Evolutionary conservation across 2,797 vertebrate genomes (phyloP).

Genomic region (Holocentrus rufus): DNA sequence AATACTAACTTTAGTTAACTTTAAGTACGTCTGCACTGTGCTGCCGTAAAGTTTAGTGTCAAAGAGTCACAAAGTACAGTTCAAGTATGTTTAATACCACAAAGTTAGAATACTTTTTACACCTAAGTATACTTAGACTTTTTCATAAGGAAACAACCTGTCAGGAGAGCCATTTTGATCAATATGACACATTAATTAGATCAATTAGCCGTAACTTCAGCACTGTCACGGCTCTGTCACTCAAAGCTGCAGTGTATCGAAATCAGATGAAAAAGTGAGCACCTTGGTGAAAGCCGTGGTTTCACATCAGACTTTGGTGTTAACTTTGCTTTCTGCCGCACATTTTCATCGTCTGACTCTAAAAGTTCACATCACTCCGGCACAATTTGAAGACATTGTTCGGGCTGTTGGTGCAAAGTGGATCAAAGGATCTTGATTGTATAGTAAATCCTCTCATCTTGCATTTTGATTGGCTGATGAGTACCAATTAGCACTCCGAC

Average conservation of each 20-base stretch:
- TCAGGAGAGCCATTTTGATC: conserved; percentile 17
- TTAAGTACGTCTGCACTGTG: no score
- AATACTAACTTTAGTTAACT: no score
- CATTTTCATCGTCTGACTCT: conserved; percentile 20
- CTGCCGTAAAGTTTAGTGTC: no score
- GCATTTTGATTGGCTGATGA: no score
- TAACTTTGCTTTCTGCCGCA: conserved; percentile 6
- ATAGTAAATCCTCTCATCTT: conserved; percentile 43
- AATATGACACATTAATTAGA: background rate
- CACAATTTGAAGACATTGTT: conserved; percentile 21
- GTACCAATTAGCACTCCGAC: no score
- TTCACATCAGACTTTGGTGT: no score
- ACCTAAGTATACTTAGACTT: no score
- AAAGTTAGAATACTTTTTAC: no score
- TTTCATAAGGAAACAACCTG: conserved; percentile 25
- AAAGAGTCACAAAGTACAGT: no score
- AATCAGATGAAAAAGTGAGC: no score
- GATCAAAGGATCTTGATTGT: conserved; percentile 29
- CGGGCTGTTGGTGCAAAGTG: conserved; percentile 4
- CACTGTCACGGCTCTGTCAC: conserved; percentile 24
- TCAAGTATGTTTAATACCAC: no score
- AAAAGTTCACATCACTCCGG: conserved; percentile 30
- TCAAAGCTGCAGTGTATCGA: conserved; percentile 22
- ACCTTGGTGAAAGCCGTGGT: no score
- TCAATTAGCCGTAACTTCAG: conserved; percentile 30